Evolutionary conservation across 1,140 invertebrate genomes (phyloP), one percentile per base, ranked within the genome.

Genomic region (Leptopilina boulardi): DNA sequence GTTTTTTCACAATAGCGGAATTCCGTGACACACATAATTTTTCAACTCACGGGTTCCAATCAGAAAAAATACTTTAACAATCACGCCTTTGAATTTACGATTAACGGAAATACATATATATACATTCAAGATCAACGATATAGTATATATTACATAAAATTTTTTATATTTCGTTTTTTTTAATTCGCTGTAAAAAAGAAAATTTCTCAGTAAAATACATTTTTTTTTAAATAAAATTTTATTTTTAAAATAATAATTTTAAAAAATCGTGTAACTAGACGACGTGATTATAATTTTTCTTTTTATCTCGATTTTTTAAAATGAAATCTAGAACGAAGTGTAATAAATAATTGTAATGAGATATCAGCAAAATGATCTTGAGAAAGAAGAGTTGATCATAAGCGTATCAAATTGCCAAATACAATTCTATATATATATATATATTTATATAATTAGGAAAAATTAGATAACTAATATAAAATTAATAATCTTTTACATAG

Each of bases 1-100:
- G 59, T 30, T 66, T n/a, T n/a, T 23, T 66, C 56, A 66, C 13
- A 34, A 66, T 66, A 66, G 59, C 59, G 59, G 59, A 66, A 66
- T 34, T 66, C 59, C 59, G 59, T 66, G 26, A 66, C 59, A 66
- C 23, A 66, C 13, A 66, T 66, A 66, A 30, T 66, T 66, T 66
- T 66, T 15, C 23, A 66, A 66, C 21, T 66, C 56, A n/a, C 59
- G 15, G 59, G 26, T 30, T 30, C 59, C 59, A 34, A 66, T 66
- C 26, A 18, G 23, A 66, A 21, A 54, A 66, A 59, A 66, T 66
- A 23, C 59, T 34, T 66, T 30, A 30, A 66, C 26, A 30, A 30
- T 66, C 59, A 66, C 59, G 26, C 59, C 59, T 66, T 23, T 30
- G 23, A n/a, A 66, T 30, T 66, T 34, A 66, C 59, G 13, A 66